phyloP scores from a whole-genome alignment of 2,888 invertebrate species.

The Spicauda simplicius region DNA sequence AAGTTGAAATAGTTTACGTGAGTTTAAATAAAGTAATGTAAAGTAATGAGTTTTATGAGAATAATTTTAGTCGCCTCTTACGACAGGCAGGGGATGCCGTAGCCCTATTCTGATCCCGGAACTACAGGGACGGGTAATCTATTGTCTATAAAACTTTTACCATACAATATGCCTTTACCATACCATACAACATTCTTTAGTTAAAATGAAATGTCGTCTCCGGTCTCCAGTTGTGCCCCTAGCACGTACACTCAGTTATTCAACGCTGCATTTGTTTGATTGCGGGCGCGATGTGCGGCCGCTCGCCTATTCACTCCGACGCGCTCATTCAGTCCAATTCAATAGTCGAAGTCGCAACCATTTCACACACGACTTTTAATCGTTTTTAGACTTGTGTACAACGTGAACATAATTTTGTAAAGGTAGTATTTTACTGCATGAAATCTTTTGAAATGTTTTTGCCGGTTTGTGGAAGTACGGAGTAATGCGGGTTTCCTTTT shows the following conservation, averaged over 20 bases:
- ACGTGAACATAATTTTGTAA: slow-evolving; percentile 12
- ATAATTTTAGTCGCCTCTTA: too few relatives aligned
- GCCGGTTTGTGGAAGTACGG: background rate
- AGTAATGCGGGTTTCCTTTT: too few relatives aligned
- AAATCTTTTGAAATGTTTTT: background rate
- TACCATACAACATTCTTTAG: too few relatives aligned
- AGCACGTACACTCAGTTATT: slow-evolving; percentile 25
- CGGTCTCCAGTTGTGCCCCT: background rate
- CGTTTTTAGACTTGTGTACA: slow-evolving; percentile 15
- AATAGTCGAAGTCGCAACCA: slow-evolving; percentile 23
- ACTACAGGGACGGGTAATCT: too few relatives aligned
- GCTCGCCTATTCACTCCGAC: slow-evolving; percentile 15
- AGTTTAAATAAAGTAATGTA: too few relatives aligned
- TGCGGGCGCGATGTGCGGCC: slow-evolving; percentile 15
- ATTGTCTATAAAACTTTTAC: too few relatives aligned
- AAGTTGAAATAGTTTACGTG: too few relatives aligned
- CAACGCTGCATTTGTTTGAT: slow-evolving; percentile 33
- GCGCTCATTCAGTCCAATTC: slow-evolving; percentile 25
- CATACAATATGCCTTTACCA: too few relatives aligned
- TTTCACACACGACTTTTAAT: slow-evolving; percentile 22
- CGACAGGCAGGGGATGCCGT: too few relatives aligned
- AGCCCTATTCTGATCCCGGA: too few relatives aligned
- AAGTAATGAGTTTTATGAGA: too few relatives aligned
- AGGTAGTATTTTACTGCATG: slow-evolving; percentile 1
- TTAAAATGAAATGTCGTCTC: background rate